Evolutionary conservation across 1,140 invertebrate species (phyloP), one percentile per base, ranked within the genome.

Genomic region (Drosophila sproati): DNA sequence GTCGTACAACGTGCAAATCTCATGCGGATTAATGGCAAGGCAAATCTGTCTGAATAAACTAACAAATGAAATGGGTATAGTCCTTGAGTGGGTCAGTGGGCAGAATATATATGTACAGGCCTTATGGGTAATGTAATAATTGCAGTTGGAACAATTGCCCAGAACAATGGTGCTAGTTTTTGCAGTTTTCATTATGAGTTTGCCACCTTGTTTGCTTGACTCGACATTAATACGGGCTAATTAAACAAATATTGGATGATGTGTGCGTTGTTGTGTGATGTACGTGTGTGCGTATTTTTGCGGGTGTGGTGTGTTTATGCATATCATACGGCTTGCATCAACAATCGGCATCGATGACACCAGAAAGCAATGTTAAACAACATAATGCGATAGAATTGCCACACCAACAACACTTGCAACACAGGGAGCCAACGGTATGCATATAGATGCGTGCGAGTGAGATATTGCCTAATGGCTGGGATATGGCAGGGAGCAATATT

Each of bases 171-270:
- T 12, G 51, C 28, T 55, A 37, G 29, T 43, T 43, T 43, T 35
- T 61, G 48, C 41, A 56, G 34, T 41, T 64, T 43, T 77, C 54
- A 80, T 88, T 78, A 78, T 76, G 77, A 73, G 63, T 60, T 70
- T 70, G 73, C 73, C 71, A 76, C 78, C 80, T 88, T 88, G 68
- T 88, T 83, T 89, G 74, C 85, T 82, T 78, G 69, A 72, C 73
- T 71, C 78, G 74, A 52, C 85, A 88, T 89, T 88, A 89, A 88
- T 88, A 81, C 74, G 83, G 54, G 85, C 85, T 88, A 88, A 88
- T 88, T 88, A 88, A 88, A 89, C 85, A 88, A 88, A 88, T 76
- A 89, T 78, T 73, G 66, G 20, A 48, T 62, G 67, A 37, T 59
- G 41, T 48, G 50, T 59, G 20, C 20, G 51, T 6, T 5, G 50